These are phyloP conservation scores for Pempheris klunzingeri DNA, from an alignment of 2,797 vertebrate species.

Conservation along the genomic window DNA sequence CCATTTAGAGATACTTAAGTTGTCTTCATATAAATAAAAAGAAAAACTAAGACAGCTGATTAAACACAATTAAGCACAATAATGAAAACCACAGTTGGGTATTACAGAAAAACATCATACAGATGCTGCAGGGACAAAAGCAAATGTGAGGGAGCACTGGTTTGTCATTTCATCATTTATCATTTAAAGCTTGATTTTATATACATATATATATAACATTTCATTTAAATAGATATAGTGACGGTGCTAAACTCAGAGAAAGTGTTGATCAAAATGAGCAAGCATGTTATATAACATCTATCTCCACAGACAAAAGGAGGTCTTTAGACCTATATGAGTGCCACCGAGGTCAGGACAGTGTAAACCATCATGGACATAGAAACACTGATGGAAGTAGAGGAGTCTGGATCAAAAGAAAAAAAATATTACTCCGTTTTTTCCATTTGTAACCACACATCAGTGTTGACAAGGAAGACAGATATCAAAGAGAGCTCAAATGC, in stretches of 20 bases:
- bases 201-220: too few species aligned
- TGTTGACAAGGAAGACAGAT: not conserved
- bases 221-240: not conserved
- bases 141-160: not conserved
- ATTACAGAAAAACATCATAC: not conserved
- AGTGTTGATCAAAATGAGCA: not conserved
- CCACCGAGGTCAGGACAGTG: slow-evolving; percentile 44
- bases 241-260: not conserved
- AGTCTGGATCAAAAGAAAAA: slow-evolving; percentile 59
- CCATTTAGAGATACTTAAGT: not conserved
- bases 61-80: not conserved
- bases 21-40: not conserved
- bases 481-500: slow-evolving; percentile 46
- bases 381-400: slow-evolving; percentile 34
- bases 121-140: not conserved
- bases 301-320: slow-evolving; percentile 21
- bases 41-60: not conserved
- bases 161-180: not conserved
- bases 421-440: slow-evolving; percentile 45
- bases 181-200: not conserved
- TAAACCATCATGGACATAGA: slow-evolving; percentile 56
- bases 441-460: not conserved
- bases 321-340: slow-evolving; percentile 37
- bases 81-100: not conserved
- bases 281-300: not conserved